Conservation (phyloP, 2,113 vertebrate species). For the Pitta sordida region DNA sequence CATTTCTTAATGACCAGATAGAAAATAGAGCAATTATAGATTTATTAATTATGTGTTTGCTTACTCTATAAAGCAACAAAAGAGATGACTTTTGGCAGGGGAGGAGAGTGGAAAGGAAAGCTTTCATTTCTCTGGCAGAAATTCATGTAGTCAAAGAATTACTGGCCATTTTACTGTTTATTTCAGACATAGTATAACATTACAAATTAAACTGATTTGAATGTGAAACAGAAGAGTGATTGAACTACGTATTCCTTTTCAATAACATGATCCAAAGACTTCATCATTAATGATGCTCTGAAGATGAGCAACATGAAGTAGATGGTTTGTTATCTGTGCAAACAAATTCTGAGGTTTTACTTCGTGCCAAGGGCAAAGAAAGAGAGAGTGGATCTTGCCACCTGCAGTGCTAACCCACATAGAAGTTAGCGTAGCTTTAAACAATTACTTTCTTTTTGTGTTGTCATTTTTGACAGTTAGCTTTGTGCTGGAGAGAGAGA, state of each 20-base stretch:
- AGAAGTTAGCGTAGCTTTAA: neutral
- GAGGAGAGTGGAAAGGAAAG: neutral
- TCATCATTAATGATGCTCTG: neutral
- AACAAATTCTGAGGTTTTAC: neutral
- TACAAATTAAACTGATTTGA: neutral
- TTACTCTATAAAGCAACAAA: neutral
- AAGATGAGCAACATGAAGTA: neutral
- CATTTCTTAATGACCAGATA: neutral
- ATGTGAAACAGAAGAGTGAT: neutral
- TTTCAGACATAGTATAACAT: neutral
- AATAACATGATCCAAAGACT: neutral
- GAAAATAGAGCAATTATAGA: neutral
- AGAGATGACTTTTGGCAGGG: neutral
- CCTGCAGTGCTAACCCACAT: neutral
- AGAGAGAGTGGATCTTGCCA: neutral
- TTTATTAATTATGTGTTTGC: neutral
- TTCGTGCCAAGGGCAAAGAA: neutral
- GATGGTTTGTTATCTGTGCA: neutral
- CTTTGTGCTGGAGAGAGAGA: neutral
- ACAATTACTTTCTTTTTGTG: neutral
- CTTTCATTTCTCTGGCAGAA: neutral
- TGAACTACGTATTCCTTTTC: neutral
- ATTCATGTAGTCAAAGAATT: neutral
- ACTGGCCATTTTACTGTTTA: neutral
- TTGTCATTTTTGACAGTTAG: neutral